Percentiles rank a stretch among this genome's conserved stretches.
phyloP scores from a whole-genome alignment of 1,140 invertebrate genomes.

The Diploscapter pachys region DNA sequence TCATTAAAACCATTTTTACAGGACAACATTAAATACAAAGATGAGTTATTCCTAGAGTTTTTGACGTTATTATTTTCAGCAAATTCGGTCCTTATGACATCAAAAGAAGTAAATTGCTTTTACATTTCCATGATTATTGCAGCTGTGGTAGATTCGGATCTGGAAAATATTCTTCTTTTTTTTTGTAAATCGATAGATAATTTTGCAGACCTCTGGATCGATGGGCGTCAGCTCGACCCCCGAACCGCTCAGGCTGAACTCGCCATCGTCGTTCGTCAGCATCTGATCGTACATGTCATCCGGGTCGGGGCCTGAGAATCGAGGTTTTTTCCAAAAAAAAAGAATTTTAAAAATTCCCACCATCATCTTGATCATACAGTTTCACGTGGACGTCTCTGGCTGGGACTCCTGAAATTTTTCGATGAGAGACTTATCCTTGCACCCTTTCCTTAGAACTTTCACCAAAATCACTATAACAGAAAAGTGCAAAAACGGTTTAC shows the following conservation, averaged over 20 bases:
- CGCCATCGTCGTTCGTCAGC: constrained; percentile 46
- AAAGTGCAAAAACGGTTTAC: no score
- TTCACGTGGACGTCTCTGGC: constrained; percentile 49
- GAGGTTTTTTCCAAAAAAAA: neutral
- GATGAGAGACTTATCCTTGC: no score
- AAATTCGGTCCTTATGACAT: neutral
- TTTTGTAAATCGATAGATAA: no score
- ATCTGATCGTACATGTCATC: constrained; percentile 50
- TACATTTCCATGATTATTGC: constrained; percentile 44
- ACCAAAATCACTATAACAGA: no score
- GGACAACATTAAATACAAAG: neutral
- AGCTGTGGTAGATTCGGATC: constrained; percentile 54
- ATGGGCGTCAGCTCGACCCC: constrained; percentile 56
- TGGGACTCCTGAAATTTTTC: neutral
- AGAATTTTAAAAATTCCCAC: constrained; percentile 18
- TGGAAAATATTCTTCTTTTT: no score
- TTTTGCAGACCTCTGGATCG: constrained; percentile 44
- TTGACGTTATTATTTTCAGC: neutral
- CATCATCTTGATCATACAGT: constrained; percentile 54
- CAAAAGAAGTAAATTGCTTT: neutral
- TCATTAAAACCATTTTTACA: neutral
- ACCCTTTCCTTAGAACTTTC: no score
- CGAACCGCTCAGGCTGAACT: constrained; percentile 45
- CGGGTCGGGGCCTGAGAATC: constrained; percentile 50
- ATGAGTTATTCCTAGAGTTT: neutral